Conservation (phyloP, 2,888 invertebrate genomes). For the Tipula unca region DNA sequence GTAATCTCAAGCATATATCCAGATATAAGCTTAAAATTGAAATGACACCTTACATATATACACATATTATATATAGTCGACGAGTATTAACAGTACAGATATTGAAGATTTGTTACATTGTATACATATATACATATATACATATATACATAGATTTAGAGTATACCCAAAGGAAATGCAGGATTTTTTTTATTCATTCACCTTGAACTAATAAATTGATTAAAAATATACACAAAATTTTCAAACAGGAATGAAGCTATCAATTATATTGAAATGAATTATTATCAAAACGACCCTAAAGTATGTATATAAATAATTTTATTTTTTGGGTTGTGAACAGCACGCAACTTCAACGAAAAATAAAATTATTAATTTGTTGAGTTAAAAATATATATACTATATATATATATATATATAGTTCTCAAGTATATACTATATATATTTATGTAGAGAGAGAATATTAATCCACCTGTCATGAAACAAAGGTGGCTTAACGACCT, state of each 20-base stretch:
- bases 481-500: conserved; percentile 8
- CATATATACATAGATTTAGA: not conserved
- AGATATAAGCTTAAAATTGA: not conserved
- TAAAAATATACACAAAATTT: not conserved
- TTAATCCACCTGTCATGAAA: not conserved
- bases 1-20: not conserved
- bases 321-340: not conserved
- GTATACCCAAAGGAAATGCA: not conserved
- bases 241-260: not conserved
- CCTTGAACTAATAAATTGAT: not conserved
- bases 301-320: not conserved
- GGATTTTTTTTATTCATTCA: not conserved
- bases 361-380: not conserved
- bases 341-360: not conserved
- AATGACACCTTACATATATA: not conserved
- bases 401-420: not conserved
- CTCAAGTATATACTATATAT: not conserved
- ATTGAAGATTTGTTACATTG: not conserved
- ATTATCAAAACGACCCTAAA: conserved; percentile 8
- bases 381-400: not conserved
- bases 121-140: not conserved
- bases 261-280: not conserved
- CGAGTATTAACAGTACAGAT: not conserved
- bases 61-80: not conserved
- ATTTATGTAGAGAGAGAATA: no score